Evolutionary conservation across 1,140 invertebrate species (phyloP).

Genomic region (Brachionus sp.): DNA sequence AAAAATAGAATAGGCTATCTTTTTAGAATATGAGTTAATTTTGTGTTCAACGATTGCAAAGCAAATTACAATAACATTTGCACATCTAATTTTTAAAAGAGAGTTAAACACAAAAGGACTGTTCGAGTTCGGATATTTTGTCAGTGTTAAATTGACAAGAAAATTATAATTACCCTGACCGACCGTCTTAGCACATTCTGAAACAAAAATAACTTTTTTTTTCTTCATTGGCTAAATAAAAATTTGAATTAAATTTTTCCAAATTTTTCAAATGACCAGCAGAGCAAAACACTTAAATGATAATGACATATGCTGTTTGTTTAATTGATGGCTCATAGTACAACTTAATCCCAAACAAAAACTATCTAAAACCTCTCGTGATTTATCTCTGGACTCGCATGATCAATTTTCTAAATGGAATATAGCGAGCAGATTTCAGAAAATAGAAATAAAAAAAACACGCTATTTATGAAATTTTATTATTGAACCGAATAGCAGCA

Average conservation of each 20-base stretch:
- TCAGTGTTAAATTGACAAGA: background rate
- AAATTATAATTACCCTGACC: background rate
- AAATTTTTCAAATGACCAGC: background rate
- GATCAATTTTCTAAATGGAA: slow-evolving; percentile 3
- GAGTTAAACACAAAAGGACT: background rate
- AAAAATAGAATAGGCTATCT: background rate
- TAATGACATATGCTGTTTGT: slow-evolving; percentile 10
- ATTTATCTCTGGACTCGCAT: background rate
- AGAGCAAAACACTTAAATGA: slow-evolving; percentile 28
- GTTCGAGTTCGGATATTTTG: background rate
- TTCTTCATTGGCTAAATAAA: background rate
- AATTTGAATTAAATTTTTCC: background rate
- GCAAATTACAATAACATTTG: too few species aligned
- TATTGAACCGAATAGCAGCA: background rate
- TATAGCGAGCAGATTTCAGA: background rate
- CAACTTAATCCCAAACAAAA: background rate
- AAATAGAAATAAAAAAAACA: background rate
- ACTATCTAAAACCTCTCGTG: background rate
- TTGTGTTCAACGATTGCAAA: too few species aligned
- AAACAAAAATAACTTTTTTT: background rate
- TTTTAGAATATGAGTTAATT: too few species aligned
- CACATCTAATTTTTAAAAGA: background rate
- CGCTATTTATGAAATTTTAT: background rate
- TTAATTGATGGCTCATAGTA: background rate
- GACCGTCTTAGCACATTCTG: background rate